Evolutionary conservation across 2,888 invertebrate genomes (phyloP).

Genomic region (Pseudanteris insignis): DNA sequence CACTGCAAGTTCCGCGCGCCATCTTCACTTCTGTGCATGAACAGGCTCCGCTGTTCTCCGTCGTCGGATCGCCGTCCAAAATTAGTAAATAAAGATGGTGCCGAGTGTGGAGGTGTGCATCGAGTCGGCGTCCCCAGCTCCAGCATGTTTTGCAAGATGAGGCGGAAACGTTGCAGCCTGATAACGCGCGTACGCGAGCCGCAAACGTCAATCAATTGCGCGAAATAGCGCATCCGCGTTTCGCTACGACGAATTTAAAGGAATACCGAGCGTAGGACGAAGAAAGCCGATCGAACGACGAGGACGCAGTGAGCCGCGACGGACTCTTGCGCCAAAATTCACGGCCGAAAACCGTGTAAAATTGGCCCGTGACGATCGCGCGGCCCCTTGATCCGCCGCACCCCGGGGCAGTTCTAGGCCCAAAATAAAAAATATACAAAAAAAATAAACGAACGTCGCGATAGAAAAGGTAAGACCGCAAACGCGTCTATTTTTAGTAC

Average conservation of each 20-base stretch:
- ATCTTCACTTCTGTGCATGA: background rate
- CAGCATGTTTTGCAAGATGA: constrained; percentile 52
- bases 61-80: constrained; percentile 50
- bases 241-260: too few relatives aligned
- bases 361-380: too few relatives aligned
- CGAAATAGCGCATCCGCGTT: too few relatives aligned
- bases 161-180: constrained; percentile 38
- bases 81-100: constrained; percentile 66
- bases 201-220: constrained; percentile 32
- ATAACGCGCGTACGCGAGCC: constrained; percentile 37
- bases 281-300: too few relatives aligned
- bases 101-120: constrained; percentile 57
- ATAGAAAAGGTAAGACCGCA: constrained; percentile 25
- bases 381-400: too few relatives aligned
- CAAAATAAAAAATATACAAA: too few relatives aligned
- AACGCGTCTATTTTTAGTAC: constrained; percentile 20
- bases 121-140: constrained; percentile 53
- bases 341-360: too few relatives aligned
- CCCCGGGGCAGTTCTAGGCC: too few relatives aligned
- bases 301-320: too few relatives aligned
- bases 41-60: constrained; percentile 8
- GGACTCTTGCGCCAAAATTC: too few relatives aligned
- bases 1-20: constrained; percentile 3
- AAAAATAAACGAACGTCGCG: constrained; percentile 5
- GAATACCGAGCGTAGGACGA: too few relatives aligned